Evolutionary conservation across 2,797 vertebrate species (phyloP).

Genomic region (Tachyglossus aculeatus): DNA sequence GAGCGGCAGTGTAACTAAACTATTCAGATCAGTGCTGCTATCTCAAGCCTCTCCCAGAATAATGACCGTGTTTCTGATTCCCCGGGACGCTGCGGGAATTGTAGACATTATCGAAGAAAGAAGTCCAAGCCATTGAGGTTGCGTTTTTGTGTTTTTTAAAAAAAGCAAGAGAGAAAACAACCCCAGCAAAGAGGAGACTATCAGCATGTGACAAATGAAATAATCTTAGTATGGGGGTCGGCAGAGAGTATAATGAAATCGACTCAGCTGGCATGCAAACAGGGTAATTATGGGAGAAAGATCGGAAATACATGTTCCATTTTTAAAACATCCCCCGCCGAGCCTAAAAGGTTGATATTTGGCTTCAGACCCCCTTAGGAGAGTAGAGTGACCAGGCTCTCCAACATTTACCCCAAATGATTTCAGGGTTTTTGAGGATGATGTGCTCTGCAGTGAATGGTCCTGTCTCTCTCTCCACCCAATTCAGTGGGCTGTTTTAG

Average conservation of each 20-base stretch:
- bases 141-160: slow-evolving; percentile 9
- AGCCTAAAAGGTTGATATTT: neutral
- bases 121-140: slow-evolving; percentile 21
- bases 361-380: neutral
- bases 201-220: slow-evolving; percentile 28
- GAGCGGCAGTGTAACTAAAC: neutral
- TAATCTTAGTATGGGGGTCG: neutral
- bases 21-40: slow-evolving; percentile 9
- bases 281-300: slow-evolving; percentile 12
- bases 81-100: slow-evolving; percentile 40
- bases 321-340: slow-evolving; percentile 21
- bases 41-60: slow-evolving; percentile 34
- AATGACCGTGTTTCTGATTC: slow-evolving; percentile 44
- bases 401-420: no score
- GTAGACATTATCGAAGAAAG: slow-evolving; percentile 40
- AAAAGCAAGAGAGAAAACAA: slow-evolving; percentile 39
- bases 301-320: neutral
- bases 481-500: no score
- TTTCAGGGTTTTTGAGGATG: no score
- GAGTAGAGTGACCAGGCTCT: no score
- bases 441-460: no score
- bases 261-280: slow-evolving; percentile 40
- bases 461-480: no score
- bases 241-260: slow-evolving; percentile 42
- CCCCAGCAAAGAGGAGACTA: slow-evolving; percentile 20